Evolutionary conservation across 2,797 vertebrate species (phyloP).

Genomic region (Tadarida brasiliensis): DNA sequence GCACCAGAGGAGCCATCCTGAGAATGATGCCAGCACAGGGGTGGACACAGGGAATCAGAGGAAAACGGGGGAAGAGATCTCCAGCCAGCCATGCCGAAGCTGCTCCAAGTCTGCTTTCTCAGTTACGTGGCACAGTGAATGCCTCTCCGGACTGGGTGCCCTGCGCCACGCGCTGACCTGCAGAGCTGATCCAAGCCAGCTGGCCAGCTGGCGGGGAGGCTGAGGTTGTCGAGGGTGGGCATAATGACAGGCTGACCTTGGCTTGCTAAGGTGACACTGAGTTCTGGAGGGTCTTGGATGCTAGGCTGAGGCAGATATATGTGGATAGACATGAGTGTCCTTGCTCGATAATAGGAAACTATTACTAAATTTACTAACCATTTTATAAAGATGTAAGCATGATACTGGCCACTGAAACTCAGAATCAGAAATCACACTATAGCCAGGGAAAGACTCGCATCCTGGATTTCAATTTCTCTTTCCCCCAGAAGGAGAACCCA

Average conservation of each 20-base stretch:
- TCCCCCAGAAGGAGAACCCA: constrained; percentile 51
- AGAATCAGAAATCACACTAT: constrained; percentile 19
- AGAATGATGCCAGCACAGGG: neutral
- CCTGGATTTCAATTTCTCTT: neutral
- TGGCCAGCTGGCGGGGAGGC: neutral
- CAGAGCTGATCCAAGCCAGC: neutral
- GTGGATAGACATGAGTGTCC: neutral
- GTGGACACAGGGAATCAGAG: neutral
- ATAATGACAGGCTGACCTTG: neutral
- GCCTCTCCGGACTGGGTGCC: neutral
- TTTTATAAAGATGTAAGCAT: constrained; percentile 46
- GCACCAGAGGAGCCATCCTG: neutral
- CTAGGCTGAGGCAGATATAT: neutral
- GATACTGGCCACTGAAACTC: neutral
- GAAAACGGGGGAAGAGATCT: neutral
- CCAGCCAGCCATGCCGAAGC: neutral
- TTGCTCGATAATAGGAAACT: neutral
- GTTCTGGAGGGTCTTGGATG: neutral
- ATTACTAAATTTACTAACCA: constrained; percentile 7
- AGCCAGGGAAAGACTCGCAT: neutral
- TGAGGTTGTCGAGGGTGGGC: neutral
- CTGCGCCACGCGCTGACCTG: neutral
- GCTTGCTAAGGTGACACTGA: neutral
- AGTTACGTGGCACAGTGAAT: neutral
- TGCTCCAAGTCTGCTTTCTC: too few species aligned